A percentile compares a stretch with the other conserved stretches of the same genome.
Evolutionary conservation across 2,888 invertebrate species (phyloP).

Genomic region (Tipula unca): DNA sequence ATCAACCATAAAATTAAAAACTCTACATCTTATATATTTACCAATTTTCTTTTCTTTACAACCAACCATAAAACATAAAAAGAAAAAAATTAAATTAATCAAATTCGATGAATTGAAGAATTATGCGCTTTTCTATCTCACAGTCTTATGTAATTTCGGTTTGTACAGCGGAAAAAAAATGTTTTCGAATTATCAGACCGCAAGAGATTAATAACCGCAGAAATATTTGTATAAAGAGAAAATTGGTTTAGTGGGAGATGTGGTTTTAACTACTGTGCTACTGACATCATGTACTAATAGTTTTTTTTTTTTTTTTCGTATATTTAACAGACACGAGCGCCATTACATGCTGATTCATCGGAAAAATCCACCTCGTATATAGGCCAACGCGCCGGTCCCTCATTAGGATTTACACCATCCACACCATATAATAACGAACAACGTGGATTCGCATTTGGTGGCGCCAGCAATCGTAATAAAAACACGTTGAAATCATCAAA

Average conservation of each 20-base stretch:
- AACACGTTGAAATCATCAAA: background rate
- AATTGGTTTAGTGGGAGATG: background rate
- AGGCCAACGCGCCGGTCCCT: conserved; percentile 9
- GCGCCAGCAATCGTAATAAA: background rate
- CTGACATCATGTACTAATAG: background rate
- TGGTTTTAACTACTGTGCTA: background rate
- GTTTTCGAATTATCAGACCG: background rate
- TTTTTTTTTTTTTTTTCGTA: background rate
- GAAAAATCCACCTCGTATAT: background rate
- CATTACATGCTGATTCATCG: background rate
- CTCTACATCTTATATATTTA: background rate
- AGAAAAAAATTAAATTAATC: conserved; percentile 15
- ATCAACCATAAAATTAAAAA: conserved; percentile 9
- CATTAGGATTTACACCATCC: background rate
- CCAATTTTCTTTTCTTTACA: background rate
- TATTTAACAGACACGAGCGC: background rate
- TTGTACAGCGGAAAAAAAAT: background rate
- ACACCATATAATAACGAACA: background rate
- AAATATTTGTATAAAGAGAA: background rate
- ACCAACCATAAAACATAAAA: background rate
- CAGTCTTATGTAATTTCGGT: background rate
- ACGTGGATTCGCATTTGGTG: background rate
- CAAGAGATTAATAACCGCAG: background rate
- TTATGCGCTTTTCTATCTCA: conserved; percentile 20
- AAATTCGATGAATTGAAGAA: conserved; percentile 18